Percentiles rank a stretch among this genome's conserved stretches.
Evolutionary conservation across 2,797 vertebrate genomes (phyloP).

Genomic region (Tenualosa thibaudeaui): DNA sequence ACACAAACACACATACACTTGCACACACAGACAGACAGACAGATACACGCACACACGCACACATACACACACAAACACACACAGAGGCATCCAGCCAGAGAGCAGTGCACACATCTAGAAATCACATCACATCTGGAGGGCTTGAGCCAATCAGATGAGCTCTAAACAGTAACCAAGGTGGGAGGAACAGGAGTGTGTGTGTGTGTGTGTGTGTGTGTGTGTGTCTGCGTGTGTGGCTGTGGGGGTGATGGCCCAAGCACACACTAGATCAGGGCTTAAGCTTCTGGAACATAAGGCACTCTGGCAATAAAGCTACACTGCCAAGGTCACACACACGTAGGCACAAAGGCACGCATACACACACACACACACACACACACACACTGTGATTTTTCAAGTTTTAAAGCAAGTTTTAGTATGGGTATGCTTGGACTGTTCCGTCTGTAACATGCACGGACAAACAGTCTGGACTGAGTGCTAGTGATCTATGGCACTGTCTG

Average conservation of each 20-base stretch:
- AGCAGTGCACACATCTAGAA: too few relatives aligned
- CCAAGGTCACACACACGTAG: neutral
- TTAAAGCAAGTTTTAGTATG: too few relatives aligned
- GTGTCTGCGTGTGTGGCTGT: too few relatives aligned
- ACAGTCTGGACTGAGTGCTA: neutral
- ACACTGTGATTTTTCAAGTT: neutral
- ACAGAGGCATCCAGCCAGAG: neutral
- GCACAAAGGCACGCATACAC: neutral
- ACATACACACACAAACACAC: neutral
- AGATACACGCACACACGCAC: neutral
- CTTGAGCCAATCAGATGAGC: neutral
- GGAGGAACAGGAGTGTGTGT: too few relatives aligned
- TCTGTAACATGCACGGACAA: neutral
- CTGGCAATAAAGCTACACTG: neutral
- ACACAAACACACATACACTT: neutral
- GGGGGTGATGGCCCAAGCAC: too few relatives aligned
- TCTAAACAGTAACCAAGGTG: neutral
- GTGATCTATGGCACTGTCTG: constrained; percentile 31
- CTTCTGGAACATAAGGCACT: neutral
- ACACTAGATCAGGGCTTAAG: too few relatives aligned
- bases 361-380: neutral
- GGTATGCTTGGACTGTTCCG: too few relatives aligned
- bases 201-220: too few relatives aligned
- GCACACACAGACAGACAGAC: neutral
- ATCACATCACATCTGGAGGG: neutral